Evolutionary conservation across 1,140 invertebrate species (phyloP).

Genomic region (Panagrolaimus sp.): DNA sequence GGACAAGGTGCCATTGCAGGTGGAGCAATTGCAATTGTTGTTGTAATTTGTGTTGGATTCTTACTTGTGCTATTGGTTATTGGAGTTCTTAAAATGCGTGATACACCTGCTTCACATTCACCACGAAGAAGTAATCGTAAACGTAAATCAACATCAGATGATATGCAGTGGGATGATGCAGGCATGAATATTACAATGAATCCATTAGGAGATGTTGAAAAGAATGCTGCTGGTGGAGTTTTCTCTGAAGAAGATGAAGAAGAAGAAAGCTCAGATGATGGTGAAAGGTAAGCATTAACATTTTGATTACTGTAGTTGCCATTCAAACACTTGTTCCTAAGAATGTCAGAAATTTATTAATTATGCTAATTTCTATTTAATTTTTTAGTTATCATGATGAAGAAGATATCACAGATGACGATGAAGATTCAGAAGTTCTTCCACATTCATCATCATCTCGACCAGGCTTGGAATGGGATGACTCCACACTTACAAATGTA

Average conservation of each 20-base stretch:
- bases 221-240: constrained; percentile 18
- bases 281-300: constrained; percentile 37
- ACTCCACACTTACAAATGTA: constrained; percentile 26
- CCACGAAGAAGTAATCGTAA: constrained; percentile 30
- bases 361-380: constrained; percentile 4
- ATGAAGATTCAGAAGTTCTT: constrained; percentile 27
- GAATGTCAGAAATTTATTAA: constrained; percentile 8
- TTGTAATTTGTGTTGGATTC: constrained; percentile 58
- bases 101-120: constrained; percentile 43
- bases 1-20: constrained; percentile 57
- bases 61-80: constrained; percentile 54
- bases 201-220: constrained; percentile 56
- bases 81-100: constrained; percentile 57
- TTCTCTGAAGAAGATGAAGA: constrained; percentile 14
- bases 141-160: constrained; percentile 35
- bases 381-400: constrained; percentile 48
- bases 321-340: neutral
- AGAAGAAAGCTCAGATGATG: constrained; percentile 43
- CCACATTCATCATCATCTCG: constrained; percentile 37
- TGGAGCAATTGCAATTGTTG: constrained; percentile 54
- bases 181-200: constrained; percentile 59
- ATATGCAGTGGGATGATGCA: constrained; percentile 58
- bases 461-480: constrained; percentile 54
- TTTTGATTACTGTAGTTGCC: constrained; percentile 13
- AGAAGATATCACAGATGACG: constrained; percentile 43